A percentile compares a stretch with the other conserved stretches of the same genome.
These are phyloP conservation scores for Protomyctophum bolini DNA, from an alignment of 2,113 vertebrate genomes.

Conservation along the genomic window DNA sequence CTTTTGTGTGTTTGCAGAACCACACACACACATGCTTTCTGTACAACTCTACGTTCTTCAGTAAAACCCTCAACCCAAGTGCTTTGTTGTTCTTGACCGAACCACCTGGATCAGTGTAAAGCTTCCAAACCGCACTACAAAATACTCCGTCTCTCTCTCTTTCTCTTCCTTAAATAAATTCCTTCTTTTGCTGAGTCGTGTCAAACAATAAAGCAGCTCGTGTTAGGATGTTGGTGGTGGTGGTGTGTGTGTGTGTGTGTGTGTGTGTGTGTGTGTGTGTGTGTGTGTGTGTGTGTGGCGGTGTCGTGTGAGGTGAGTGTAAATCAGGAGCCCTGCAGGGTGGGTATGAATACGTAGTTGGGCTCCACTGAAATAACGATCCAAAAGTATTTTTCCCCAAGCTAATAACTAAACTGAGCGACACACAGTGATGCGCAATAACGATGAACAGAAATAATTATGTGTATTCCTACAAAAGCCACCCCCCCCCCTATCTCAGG, in stretches of 20 bases:
- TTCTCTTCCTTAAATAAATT: conserved; percentile 39
- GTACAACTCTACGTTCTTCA: no score
- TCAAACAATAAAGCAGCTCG: conserved; percentile 40
- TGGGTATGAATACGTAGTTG: conserved; percentile 14
- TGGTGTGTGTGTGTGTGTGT: no score
- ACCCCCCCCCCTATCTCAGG: background rate
- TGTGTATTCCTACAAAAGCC: background rate
- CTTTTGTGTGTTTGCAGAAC: no score
- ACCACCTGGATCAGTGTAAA: no score
- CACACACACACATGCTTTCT: no score
- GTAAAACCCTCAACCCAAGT: no score
- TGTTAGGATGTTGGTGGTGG: conserved; percentile 20
- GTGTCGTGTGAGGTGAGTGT: conserved; percentile 18
- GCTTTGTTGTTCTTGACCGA: no score
- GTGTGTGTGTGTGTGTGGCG: no score
- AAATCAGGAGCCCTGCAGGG: conserved; percentile 31
- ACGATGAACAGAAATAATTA: background rate
- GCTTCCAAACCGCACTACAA: no score
- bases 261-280: no score
- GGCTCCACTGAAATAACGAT: conserved; percentile 2
- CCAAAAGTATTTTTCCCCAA: conserved; percentile 2
- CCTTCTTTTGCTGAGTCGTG: conserved; percentile 39
- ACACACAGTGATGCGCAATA: background rate
- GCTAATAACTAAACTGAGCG: background rate
- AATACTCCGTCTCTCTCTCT: background rate